These are phyloP conservation scores for Nematostella vectensis DNA, from an alignment of 92 coral and sea anemone species.

Conservation along the genomic window DNA sequence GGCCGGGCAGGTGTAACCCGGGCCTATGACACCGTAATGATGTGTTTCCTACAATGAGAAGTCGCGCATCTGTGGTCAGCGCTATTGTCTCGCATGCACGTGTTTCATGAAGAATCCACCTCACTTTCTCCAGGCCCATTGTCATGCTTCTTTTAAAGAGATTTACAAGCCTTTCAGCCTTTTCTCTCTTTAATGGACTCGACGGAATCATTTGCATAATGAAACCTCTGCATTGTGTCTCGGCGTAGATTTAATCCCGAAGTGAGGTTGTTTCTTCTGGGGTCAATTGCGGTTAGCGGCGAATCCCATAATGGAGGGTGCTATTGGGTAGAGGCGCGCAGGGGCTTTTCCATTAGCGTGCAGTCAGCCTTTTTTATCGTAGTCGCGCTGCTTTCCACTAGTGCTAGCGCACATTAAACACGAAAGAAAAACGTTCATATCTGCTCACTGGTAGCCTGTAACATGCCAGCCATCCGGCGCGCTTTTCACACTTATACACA, in stretches of 20 bases:
- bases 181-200: conserved; percentile 96
- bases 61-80: conserved; percentile 94
- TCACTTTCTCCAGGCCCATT: conserved; percentile 67
- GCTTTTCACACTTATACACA: too few species aligned
- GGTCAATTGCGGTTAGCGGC: conserved; percentile 78
- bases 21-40: conserved; percentile 84
- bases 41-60: conserved; percentile 88
- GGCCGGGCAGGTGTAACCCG: conserved; percentile 67
- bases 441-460: too few species aligned
- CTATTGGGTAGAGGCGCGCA: conserved; percentile 2
- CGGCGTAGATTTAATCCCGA: conserved; percentile 51
- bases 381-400: too few species aligned
- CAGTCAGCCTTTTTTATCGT: too few species aligned
- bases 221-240: conserved; percentile 63
- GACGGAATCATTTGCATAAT: conserved; percentile 82
- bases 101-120: conserved; percentile 90
- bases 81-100: conserved; percentile 82
- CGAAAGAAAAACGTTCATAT: too few species aligned
- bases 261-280: conserved; percentile 40
- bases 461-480: too few species aligned
- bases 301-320: conserved; percentile 13
- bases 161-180: conserved; percentile 94
- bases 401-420: too few species aligned
- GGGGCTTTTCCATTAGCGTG: too few species aligned
- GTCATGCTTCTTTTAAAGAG: conserved; percentile 86